phyloP scores from a whole-genome alignment of 2,113 vertebrate genomes.

The Agapornis roseicollis region DNA sequence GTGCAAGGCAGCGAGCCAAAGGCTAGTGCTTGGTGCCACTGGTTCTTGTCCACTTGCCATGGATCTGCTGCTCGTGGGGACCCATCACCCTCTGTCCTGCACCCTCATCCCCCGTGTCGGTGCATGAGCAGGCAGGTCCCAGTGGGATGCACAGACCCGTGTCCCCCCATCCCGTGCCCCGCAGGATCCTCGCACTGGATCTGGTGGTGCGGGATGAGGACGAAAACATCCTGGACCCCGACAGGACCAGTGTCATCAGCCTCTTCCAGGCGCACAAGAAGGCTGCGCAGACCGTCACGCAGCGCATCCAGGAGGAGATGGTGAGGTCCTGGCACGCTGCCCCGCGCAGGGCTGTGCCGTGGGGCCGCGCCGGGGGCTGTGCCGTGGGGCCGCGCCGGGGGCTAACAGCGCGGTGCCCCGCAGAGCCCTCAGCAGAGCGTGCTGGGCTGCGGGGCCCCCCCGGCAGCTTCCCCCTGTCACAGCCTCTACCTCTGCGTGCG shows the following conservation, averaged over 20 bases:
- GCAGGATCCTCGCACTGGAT: conserved; percentile 48
- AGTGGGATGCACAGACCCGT: fast-evolving
- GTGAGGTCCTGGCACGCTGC: background rate
- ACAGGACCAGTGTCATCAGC: conserved; percentile 62
- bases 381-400: background rate
- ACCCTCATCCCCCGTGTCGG: fast-evolving
- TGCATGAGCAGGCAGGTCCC: fast-evolving
- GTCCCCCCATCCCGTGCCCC: fast-evolving
- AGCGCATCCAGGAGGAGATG: conserved; percentile 54
- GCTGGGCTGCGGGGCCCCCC: background rate
- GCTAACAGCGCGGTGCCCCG: fast-evolving
- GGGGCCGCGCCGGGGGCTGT: background rate
- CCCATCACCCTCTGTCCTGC: background rate
- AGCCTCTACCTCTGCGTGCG: conserved; percentile 64
- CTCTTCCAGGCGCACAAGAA: conserved; percentile 56
- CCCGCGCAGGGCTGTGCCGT: background rate
- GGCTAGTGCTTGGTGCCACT: background rate
- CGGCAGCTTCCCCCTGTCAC: background rate
- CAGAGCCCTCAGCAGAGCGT: conserved; percentile 14
- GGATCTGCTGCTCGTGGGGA: background rate
- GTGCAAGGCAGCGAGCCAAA: background rate
- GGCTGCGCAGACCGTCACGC: background rate
- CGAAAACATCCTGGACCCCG: conserved; percentile 59
- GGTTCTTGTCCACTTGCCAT: background rate
- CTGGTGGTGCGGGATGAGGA: conserved; percentile 65